A percentile compares a stretch with the other conserved stretches of the same genome.
phyloP scores from a whole-genome alignment of 2,113 vertebrate genomes.

The Corythaixoides concolor region DNA sequence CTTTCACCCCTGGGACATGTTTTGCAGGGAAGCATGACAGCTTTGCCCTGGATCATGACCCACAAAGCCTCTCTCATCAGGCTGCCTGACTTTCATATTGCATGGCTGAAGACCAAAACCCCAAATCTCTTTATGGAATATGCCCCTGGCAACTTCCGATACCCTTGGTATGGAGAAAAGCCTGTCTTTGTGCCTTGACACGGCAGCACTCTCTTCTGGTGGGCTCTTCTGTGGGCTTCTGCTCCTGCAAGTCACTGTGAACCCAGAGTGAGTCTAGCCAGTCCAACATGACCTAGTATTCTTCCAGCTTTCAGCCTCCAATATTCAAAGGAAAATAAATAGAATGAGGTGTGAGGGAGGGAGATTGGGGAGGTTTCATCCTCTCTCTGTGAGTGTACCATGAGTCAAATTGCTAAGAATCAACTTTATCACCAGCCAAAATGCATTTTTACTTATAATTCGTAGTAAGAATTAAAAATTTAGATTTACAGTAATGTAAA shows the following conservation, averaged over 20 bases:
- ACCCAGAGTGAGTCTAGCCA: neutral
- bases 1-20: neutral
- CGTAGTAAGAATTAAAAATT: neutral
- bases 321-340: neutral
- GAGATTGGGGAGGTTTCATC: neutral
- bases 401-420: neutral
- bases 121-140: neutral
- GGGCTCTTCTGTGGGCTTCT: neutral
- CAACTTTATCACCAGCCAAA: neutral
- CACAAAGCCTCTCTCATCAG: neutral
- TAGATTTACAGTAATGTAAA: neutral
- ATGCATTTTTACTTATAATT: neutral
- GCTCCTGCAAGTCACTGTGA: neutral
- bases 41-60: neutral
- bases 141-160: neutral
- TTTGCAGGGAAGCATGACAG: neutral
- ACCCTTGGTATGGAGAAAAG: neutral
- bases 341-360: neutral
- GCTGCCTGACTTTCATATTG: neutral
- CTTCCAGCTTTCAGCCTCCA: neutral
- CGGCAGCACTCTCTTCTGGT: neutral
- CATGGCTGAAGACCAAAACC: neutral
- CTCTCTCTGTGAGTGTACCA: rapidly evolving
- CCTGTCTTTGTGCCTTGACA: neutral
- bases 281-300: neutral